Evolutionary conservation across 2,797 vertebrate genomes (phyloP), one percentile per base, ranked within the genome.

Genomic region (Platyrinchus mystaceus): DNA sequence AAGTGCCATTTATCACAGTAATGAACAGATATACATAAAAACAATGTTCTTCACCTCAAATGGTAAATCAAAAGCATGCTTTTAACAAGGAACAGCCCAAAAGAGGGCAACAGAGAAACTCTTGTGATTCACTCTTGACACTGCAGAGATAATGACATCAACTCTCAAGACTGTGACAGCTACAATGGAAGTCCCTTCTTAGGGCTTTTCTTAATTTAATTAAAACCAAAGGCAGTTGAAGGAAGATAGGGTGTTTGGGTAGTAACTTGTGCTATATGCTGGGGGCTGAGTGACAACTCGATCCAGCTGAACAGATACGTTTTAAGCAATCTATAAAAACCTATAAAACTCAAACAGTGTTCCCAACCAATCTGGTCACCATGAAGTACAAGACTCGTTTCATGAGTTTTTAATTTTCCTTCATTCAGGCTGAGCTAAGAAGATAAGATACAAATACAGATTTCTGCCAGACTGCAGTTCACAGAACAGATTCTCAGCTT

Each of bases 401-500:
- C 58, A 81, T 37, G 23, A 75, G 36, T 63, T 91, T 93, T 93
- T 49, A 67, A 85, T 92, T 93, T 91, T 87, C 62, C 14, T 46
- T 87, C 64, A 55, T 94, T 94, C 76, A 58, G 73, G 22, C 82
- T 95, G 69, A 76, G 87, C 69, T 73, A 87, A 63, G 66, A 74
- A 87, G 91, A 91, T 87, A 90, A 15, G 77, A 86, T 39, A 87
- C 71, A 96, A 87, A 93, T 49, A 90, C 50, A 92, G 46, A 75
- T 95, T 95, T 89, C 52, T 93, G 69, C 62, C 90, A 95, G 87
- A 70, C 89, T 75, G 75, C 83, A 69, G 23, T 76, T 85, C 82
- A 55, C 43, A 68, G 84, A 92, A 90, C 75, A 91, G 71, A 92
- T 89, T 94, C 9, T 4, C 68, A 93, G 67, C 37, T 89, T 87